Percentiles rank a stretch among this genome's conserved stretches.
phyloP scores from a whole-genome alignment of 1,140 invertebrate species.

The Kradibia gibbosae region DNA sequence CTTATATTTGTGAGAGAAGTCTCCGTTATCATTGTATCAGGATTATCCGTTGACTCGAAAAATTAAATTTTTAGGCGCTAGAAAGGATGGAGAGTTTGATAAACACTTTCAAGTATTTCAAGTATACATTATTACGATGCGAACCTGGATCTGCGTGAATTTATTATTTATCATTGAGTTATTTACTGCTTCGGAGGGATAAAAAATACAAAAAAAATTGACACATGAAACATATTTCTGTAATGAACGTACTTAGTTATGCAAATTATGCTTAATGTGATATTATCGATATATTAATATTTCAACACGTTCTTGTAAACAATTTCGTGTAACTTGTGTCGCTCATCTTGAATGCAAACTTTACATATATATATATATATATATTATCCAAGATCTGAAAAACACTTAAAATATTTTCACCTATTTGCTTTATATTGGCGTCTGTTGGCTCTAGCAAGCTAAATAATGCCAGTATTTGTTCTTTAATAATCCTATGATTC shows the following conservation, averaged over 20 bases:
- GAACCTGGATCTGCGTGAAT: no score
- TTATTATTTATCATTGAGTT: no score
- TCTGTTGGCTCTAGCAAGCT: constrained; percentile 49
- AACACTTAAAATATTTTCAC: constrained; percentile 69
- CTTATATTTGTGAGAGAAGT: no score
- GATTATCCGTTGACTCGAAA: no score
- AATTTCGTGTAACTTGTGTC: constrained; percentile 53
- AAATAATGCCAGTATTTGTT: not conserved
- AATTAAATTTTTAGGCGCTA: no score
- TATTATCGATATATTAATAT: constrained; percentile 54
- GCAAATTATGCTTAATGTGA: constrained; percentile 55
- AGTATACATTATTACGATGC: no score
- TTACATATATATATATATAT: constrained; percentile 66
- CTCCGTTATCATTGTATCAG: no score
- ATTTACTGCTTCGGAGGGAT: not conserved
- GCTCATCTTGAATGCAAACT: constrained; percentile 62
- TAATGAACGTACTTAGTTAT: constrained; percentile 70
- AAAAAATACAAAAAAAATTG: constrained; percentile 32
- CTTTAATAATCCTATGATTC: not conserved
- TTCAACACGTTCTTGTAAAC: constrained; percentile 49
- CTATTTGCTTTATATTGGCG: constrained; percentile 54
- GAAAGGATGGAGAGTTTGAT: no score
- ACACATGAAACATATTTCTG: constrained; percentile 42
- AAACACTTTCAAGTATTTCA: no score
- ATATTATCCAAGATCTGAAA: constrained; percentile 68